Evolutionary conservation across 2,113 vertebrate genomes (phyloP).

Genomic region (Colistium nudipinnis): DNA sequence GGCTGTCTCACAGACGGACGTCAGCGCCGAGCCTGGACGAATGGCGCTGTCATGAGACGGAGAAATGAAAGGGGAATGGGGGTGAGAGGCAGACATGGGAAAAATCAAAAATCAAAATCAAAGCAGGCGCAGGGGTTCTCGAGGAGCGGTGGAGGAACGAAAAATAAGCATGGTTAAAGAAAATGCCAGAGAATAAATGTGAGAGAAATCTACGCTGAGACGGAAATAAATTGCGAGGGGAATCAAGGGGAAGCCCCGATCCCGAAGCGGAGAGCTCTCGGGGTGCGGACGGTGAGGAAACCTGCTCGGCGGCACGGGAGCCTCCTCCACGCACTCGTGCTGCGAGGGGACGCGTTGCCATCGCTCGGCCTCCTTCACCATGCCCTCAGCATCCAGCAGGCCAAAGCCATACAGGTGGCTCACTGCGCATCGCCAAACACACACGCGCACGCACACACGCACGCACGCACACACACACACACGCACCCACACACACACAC

Average conservation of each 20-base stretch:
- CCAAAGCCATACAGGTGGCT: conserved; percentile 98
- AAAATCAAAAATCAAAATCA: conserved; percentile 22
- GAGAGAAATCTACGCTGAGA: conserved; percentile 45
- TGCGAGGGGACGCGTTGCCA: conserved; percentile 93
- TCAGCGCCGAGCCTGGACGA: conserved; percentile 84
- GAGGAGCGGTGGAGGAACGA: conserved; percentile 24
- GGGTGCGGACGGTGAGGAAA: conserved; percentile 63
- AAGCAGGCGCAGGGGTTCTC: background rate
- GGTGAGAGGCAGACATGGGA: conserved; percentile 13
- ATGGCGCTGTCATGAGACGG: conserved; percentile 82
- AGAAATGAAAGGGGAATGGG: conserved; percentile 8
- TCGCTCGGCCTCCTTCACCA: conserved; percentile 93
- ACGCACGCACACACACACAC: conserved; percentile 41
- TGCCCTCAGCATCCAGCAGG: conserved; percentile 94
- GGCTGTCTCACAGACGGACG: conserved; percentile 85
- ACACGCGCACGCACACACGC: conserved; percentile 42
- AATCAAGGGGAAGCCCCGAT: conserved; percentile 55
- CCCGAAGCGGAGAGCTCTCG: conserved; percentile 29
- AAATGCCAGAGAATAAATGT: conserved; percentile 13
- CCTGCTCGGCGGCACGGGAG: conserved; percentile 87
- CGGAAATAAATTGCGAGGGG: conserved; percentile 52
- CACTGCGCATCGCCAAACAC: conserved; percentile 81
- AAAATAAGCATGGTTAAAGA: conserved; percentile 40
- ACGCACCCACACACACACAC: conserved; percentile 42
- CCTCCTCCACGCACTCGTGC: conserved; percentile 90